phyloP scores from a whole-genome alignment of 2,113 vertebrate species.

The Colinus virginianus region DNA sequence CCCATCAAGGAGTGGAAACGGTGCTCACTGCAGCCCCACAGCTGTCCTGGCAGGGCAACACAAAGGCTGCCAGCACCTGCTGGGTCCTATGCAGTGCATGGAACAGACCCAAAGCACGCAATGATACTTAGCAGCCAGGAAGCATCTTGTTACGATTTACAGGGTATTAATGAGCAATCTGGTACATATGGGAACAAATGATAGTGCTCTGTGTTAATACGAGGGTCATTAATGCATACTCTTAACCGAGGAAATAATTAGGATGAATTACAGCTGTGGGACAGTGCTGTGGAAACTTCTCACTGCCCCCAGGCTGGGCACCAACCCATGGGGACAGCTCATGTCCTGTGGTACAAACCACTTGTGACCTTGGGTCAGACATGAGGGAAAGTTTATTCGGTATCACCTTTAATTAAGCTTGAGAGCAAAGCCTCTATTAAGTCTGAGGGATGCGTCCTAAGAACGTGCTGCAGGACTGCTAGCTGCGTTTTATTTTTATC shows the following conservation, averaged over 20 bases:
- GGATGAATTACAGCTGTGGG: neutral
- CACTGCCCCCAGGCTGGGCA: neutral
- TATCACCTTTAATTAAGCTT: conserved; percentile 32
- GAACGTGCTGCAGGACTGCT: neutral
- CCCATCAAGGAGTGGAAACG: neutral
- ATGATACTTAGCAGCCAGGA: neutral
- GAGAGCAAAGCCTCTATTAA: neutral
- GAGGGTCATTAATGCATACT: conserved; percentile 38
- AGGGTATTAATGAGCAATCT: conserved; percentile 43
- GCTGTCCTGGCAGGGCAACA: neutral
- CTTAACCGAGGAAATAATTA: conserved; percentile 34
- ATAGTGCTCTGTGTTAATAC: neutral
- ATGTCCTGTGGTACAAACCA: neutral
- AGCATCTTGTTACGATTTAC: neutral
- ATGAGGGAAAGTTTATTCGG: neutral
- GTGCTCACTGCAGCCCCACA: neutral
- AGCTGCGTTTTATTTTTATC: conserved; percentile 25
- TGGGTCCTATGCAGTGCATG: fast-evolving
- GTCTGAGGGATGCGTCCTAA: neutral
- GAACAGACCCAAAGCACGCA: neutral
- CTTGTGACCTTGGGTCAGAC: fast-evolving
- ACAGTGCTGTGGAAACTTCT: neutral
- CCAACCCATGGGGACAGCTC: neutral
- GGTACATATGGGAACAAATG: conserved; percentile 52
- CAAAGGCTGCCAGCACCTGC: neutral